Conservation (phyloP, 2,113 vertebrate species). For the Macrotus californicus region DNA sequence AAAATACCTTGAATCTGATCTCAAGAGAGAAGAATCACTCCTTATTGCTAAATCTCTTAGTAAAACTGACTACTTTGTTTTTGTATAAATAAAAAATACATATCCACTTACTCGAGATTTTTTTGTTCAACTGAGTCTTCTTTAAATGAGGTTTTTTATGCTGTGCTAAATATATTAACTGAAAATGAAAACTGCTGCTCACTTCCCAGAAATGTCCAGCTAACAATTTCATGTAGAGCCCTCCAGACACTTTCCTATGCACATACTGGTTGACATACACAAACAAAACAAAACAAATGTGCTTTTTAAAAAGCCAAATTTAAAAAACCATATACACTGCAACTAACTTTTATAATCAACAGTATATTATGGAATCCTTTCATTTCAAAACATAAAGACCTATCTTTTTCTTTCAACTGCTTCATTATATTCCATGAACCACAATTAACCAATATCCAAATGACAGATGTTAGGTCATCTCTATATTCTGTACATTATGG, state of each 20-base stretch:
- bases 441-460: neutral
- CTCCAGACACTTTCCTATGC: neutral
- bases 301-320: neutral
- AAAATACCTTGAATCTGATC: neutral
- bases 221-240: neutral
- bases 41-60: neutral
- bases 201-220: neutral
- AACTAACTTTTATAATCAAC: neutral
- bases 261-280: neutral
- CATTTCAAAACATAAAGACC: neutral
- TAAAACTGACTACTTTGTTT: neutral
- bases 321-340: neutral
- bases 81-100: neutral
- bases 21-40: neutral
- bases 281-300: neutral
- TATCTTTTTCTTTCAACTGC: neutral
- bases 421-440: neutral
- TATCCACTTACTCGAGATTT: neutral
- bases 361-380: neutral
- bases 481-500: neutral
- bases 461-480: conserved; percentile 15
- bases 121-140: neutral
- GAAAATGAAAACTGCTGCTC: neutral
- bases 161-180: conserved; percentile 4
- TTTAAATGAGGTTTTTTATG: conserved; percentile 12